Conservation (phyloP, 2,113 vertebrate species). For the Melanerpes aurifrons region DNA sequence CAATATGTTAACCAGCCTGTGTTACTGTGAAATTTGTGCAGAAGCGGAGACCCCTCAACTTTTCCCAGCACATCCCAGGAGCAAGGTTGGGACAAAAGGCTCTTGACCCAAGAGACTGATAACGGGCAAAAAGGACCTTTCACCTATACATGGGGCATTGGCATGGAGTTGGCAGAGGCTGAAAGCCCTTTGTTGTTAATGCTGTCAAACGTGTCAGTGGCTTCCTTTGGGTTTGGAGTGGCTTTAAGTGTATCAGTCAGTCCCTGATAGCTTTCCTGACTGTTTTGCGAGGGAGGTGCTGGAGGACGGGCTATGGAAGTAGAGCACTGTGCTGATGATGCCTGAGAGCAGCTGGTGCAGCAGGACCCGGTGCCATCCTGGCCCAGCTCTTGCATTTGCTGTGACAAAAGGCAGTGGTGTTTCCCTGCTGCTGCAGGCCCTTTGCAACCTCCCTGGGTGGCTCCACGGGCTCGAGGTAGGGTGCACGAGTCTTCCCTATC, state of each 20-base stretch:
- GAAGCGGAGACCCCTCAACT: neutral
- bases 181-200: neutral
- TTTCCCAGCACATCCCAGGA: neutral
- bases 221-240: neutral
- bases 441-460: neutral
- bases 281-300: neutral
- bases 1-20: neutral
- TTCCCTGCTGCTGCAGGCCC: neutral
- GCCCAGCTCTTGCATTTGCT: neutral
- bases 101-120: neutral
- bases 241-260: neutral
- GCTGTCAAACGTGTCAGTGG: neutral
- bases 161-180: neutral
- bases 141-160: neutral
- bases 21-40: neutral
- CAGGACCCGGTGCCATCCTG: too few species aligned
- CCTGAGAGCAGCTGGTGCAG: neutral
- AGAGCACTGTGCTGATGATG: neutral
- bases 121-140: neutral
- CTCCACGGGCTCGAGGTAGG: neutral
- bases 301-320: neutral
- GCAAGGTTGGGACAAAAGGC: neutral
- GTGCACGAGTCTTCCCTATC: fast-evolving
- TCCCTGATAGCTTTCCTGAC: neutral
- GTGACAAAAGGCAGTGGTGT: neutral